Conservation (phyloP, 2,888 invertebrate species). For the Drosophila mimica region DNA sequence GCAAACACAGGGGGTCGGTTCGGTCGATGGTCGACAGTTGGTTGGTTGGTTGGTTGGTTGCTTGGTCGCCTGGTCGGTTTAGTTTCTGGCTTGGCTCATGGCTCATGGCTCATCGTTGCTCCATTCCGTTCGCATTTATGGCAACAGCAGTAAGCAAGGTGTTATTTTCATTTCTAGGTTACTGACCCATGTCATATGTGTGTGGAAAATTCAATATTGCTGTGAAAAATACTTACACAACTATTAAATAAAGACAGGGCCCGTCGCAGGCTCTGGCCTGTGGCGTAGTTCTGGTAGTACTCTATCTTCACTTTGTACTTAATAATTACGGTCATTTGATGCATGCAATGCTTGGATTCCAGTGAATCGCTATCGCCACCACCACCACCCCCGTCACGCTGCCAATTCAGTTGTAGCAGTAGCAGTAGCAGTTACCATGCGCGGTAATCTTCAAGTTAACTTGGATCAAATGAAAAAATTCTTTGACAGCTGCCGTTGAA, state of each 20-base stretch:
- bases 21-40: conserved; percentile 36
- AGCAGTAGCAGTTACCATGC: conserved; percentile 34
- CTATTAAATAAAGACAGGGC: conserved; percentile 73
- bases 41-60: conserved; percentile 39
- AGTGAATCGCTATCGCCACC: conserved; percentile 57
- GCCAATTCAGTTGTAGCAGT: neutral
- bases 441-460: conserved; percentile 63
- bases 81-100: conserved; percentile 53
- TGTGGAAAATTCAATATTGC: conserved; percentile 81
- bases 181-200: conserved; percentile 81
- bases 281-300: conserved; percentile 24
- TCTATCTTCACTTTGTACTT: conserved; percentile 66
- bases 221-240: conserved; percentile 78
- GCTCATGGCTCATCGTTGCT: conserved; percentile 52
- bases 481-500: conserved; percentile 68
- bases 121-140: conserved; percentile 71
- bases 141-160: conserved; percentile 70
- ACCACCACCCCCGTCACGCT: conserved; percentile 33
- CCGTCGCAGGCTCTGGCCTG: conserved; percentile 34
- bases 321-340: conserved; percentile 80
- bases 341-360: conserved; percentile 78
- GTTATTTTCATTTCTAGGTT: conserved; percentile 80
- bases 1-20: conserved; percentile 68
- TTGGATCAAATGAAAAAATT: conserved; percentile 75
- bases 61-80: conserved; percentile 52